A percentile compares a stretch with the other conserved stretches of the same genome.
Evolutionary conservation across 1,140 invertebrate species (phyloP).

Genomic region (Scaptomyza pallida): DNA sequence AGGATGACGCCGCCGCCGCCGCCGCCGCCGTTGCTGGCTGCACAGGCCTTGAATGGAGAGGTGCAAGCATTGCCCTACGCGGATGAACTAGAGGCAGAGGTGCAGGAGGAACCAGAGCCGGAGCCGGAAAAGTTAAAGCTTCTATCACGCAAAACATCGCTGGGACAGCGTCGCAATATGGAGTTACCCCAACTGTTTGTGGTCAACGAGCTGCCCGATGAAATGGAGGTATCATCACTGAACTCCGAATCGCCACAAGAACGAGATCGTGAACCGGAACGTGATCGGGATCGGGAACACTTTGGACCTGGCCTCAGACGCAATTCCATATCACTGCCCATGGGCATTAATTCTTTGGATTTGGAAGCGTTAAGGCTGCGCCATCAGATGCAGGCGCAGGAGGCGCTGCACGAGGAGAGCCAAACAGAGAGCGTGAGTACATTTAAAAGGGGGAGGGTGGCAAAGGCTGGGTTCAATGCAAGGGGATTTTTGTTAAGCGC

Average conservation of each 20-base stretch:
- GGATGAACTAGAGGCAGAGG: conserved; percentile 29
- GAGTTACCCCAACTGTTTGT: conserved; percentile 51
- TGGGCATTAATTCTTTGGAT: conserved; percentile 75
- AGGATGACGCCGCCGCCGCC: not conserved
- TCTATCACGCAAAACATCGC: conserved; percentile 38
- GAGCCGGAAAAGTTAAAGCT: not conserved
- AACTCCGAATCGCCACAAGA: not conserved
- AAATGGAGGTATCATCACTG: not conserved
- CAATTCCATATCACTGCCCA: conserved; percentile 79
- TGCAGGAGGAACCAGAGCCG: not conserved
- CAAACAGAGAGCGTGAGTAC: conserved; percentile 70
- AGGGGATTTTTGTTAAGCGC: not conserved
- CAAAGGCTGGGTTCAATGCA: no score
- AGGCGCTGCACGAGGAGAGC: conserved; percentile 70
- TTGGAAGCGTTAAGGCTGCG: conserved; percentile 68
- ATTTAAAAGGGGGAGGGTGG: not conserved
- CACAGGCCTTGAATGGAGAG: conserved; percentile 58
- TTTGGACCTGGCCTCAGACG: conserved; percentile 62
- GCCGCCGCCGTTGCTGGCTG: conserved; percentile 28
- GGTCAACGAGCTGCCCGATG: conserved; percentile 40
- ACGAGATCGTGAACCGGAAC: conserved; percentile 9
- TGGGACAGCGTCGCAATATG: conserved; percentile 54
- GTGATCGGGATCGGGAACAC: conserved; percentile 21
- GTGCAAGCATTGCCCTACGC: conserved; percentile 47
- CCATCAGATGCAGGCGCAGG: conserved; percentile 78